Evolutionary conservation across 2,113 vertebrate genomes (phyloP).

Genomic region (Marmota monax): DNA sequence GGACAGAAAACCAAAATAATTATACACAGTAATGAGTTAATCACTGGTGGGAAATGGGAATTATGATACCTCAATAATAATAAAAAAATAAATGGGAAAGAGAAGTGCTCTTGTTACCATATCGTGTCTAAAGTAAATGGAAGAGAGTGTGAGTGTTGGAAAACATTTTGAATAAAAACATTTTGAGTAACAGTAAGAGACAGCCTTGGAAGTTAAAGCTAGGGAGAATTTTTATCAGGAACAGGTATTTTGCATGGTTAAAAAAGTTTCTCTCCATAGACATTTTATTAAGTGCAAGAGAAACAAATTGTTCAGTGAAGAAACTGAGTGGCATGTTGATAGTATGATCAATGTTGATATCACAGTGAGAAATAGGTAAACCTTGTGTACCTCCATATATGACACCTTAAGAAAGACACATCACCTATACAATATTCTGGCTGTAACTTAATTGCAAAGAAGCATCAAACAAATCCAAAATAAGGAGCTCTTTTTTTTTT

Average conservation of each 20-base stretch:
- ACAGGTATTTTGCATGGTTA: constrained; percentile 23
- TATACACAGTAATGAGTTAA: background rate
- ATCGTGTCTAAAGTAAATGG: background rate
- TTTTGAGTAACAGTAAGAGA: background rate
- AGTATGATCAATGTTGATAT: background rate
- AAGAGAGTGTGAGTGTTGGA: background rate
- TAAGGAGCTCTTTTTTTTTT: background rate
- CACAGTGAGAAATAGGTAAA: background rate
- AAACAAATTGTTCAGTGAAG: background rate
- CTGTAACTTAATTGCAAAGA: background rate
- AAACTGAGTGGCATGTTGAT: constrained; percentile 21
- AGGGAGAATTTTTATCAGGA: background rate
- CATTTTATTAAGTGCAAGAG: background rate
- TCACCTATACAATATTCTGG: background rate
- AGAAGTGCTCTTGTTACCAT: background rate
- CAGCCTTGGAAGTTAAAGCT: background rate
- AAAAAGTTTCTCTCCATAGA: background rate
- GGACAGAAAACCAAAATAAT: background rate
- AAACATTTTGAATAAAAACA: background rate
- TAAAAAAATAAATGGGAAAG: background rate
- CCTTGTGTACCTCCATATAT: background rate
- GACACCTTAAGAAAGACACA: background rate
- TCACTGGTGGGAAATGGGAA: background rate
- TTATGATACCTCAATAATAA: background rate
- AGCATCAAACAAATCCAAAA: constrained; percentile 1